phyloP scores from a whole-genome alignment of 37 sponge, comb jelly and placozoan genomes.

The Oscarella lobularis region DNA sequence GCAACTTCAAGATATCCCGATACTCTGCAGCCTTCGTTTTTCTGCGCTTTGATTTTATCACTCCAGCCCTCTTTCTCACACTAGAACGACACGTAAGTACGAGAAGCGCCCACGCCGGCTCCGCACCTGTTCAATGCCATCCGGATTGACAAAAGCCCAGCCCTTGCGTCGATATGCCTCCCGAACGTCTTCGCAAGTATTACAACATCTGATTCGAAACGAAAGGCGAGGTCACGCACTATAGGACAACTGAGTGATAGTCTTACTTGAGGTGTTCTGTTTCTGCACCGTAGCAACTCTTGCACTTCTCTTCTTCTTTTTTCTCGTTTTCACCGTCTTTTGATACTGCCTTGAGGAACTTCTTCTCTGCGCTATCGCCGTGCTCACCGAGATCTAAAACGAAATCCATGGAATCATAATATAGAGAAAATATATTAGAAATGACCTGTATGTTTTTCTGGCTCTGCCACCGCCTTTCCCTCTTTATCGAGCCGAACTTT shows the following conservation, averaged over 20 bases:
- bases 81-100: slow-evolving; percentile 29
- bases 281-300: slow-evolving; percentile 96
- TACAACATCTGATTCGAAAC: slow-evolving; percentile 70
- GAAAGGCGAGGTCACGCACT: too few relatives aligned
- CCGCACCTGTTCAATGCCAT: slow-evolving; percentile 26
- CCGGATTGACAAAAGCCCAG: slow-evolving; percentile 85
- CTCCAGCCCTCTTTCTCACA: slow-evolving; percentile 84
- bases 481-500: background rate
- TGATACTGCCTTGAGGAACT: background rate
- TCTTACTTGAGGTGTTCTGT: slow-evolving; percentile 14
- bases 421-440: too few relatives aligned
- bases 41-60: slow-evolving; percentile 52
- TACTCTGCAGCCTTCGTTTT: slow-evolving; percentile 79
- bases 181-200: slow-evolving; percentile 91
- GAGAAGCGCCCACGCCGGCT: background rate
- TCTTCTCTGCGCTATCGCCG: background rate
- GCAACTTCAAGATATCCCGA: slow-evolving; percentile 77
- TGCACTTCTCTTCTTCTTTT: slow-evolving; percentile 15
- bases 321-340: slow-evolving; percentile 1
- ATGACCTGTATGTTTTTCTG: background rate
- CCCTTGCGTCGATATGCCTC: slow-evolving; percentile 92
- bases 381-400: background rate
- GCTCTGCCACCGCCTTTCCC: background rate
- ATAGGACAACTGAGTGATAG: too few relatives aligned
- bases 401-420: background rate